These are phyloP conservation scores for Stenoptilia bipunctidactyla DNA, from an alignment of 2,888 invertebrate species.

Conservation along the genomic window DNA sequence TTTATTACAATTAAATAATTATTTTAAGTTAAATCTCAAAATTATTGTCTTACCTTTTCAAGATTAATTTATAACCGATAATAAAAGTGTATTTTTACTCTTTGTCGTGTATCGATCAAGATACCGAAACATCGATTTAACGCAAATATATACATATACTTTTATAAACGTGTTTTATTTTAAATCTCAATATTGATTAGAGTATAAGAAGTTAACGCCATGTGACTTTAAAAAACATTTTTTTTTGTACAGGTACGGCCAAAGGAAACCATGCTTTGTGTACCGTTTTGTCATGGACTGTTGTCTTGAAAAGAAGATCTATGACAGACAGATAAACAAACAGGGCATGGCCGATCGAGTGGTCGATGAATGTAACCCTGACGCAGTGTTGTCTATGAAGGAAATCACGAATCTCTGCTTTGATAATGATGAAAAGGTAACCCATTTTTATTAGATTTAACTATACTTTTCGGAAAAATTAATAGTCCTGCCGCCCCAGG, in stretches of 20 bases:
- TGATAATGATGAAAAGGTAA: slow-evolving; percentile 84
- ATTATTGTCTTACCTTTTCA: too few species aligned
- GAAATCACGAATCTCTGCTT: slow-evolving; percentile 91
- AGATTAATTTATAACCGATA: background rate
- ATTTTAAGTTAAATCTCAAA: background rate
- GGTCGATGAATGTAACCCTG: slow-evolving; percentile 98
- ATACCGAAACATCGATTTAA: too few species aligned
- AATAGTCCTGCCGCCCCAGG: too few species aligned
- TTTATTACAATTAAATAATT: background rate
- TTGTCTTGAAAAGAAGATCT: slow-evolving; percentile 97
- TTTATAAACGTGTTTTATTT: too few species aligned
- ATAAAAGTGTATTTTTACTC: too few species aligned
- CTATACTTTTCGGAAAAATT: too few species aligned
- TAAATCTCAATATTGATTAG: too few species aligned
- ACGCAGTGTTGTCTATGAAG: slow-evolving; percentile 91
- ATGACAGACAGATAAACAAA: slow-evolving; percentile 97
- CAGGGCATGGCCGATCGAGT: slow-evolving; percentile 98
- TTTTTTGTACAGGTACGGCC: slow-evolving; percentile 84
- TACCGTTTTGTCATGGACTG: slow-evolving; percentile 97
- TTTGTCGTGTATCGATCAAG: too few species aligned
- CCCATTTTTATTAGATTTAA: too few species aligned
- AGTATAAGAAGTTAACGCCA: too few species aligned
- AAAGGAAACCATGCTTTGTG: slow-evolving; percentile 93
- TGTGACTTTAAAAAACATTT: too few species aligned
- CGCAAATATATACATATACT: too few species aligned